Conservation (phyloP, 2,797 vertebrate genomes). For the Poliocrania exsul region DNA sequence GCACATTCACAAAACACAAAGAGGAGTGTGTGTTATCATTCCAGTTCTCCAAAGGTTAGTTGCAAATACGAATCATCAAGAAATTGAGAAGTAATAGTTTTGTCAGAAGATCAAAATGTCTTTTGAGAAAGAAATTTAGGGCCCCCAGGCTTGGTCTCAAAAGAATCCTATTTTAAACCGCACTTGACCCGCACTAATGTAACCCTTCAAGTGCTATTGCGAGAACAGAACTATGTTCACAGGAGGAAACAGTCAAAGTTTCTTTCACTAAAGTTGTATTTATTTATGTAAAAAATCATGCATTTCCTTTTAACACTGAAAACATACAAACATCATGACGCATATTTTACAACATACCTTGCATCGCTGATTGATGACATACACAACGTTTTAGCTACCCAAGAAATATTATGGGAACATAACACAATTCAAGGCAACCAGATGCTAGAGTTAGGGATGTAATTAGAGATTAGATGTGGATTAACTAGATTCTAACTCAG, state of each 20-base stretch:
- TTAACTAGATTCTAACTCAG: background rate
- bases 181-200: slow-evolving; percentile 26
- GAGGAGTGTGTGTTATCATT: slow-evolving; percentile 22
- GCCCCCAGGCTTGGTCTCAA: slow-evolving; percentile 68
- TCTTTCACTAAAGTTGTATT: background rate
- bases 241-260: background rate
- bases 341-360: background rate
- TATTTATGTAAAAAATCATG: background rate
- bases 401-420: background rate
- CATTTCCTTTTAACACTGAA: background rate
- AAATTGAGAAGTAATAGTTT: slow-evolving; percentile 66
- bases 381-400: background rate
- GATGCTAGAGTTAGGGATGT: background rate
- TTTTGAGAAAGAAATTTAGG: slow-evolving; percentile 39
- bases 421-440: background rate
- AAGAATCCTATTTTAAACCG: slow-evolving; percentile 65
- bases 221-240: slow-evolving; percentile 1
- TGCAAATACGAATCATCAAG: slow-evolving; percentile 1
- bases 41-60: slow-evolving; percentile 50
- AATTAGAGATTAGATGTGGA: background rate
- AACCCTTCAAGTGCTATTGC: slow-evolving; percentile 28
- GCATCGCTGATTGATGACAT: background rate
- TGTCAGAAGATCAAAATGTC: slow-evolving; percentile 74
- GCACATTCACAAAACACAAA: slow-evolving; percentile 50
- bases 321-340: background rate